phyloP scores from a whole-genome alignment of 2,113 vertebrate species.

The Corythoichthys haematopterus region DNA sequence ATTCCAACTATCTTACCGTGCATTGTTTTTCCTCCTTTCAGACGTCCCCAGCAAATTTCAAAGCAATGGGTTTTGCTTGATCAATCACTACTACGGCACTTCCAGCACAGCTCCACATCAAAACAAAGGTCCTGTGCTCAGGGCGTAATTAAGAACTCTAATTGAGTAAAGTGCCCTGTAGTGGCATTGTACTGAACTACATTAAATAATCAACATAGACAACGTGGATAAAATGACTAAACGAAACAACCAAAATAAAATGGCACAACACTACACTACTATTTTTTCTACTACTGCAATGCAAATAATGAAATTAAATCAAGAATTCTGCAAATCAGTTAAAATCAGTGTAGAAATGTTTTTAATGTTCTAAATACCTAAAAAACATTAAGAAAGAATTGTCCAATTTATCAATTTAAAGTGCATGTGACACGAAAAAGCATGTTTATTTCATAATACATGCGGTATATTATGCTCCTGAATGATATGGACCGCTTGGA shows the following conservation, averaged over 20 bases:
- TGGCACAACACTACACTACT: not conserved
- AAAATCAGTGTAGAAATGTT: too few relatives aligned
- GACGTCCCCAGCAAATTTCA: conserved; percentile 30
- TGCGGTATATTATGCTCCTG: too few relatives aligned
- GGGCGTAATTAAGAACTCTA: conserved; percentile 37
- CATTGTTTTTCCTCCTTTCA: conserved; percentile 29
- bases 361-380: too few relatives aligned
- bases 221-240: not conserved
- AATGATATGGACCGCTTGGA: too few relatives aligned
- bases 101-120: conserved; percentile 25
- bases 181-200: not conserved
- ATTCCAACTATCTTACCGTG: conserved; percentile 3
- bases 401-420: too few relatives aligned
- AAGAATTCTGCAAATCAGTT: too few relatives aligned
- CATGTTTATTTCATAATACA: too few relatives aligned
- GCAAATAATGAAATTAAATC: too few relatives aligned
- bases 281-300: too few relatives aligned
- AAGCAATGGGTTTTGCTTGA: conserved; percentile 34
- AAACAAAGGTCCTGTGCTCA: conserved; percentile 40
- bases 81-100: conserved; percentile 42
- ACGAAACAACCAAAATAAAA: not conserved
- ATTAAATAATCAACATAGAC: not conserved
- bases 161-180: conserved; percentile 27
- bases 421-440: too few relatives aligned
- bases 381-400: too few relatives aligned